phyloP scores from a whole-genome alignment of 1,140 invertebrate species.

The Camponotus vicinus region DNA sequence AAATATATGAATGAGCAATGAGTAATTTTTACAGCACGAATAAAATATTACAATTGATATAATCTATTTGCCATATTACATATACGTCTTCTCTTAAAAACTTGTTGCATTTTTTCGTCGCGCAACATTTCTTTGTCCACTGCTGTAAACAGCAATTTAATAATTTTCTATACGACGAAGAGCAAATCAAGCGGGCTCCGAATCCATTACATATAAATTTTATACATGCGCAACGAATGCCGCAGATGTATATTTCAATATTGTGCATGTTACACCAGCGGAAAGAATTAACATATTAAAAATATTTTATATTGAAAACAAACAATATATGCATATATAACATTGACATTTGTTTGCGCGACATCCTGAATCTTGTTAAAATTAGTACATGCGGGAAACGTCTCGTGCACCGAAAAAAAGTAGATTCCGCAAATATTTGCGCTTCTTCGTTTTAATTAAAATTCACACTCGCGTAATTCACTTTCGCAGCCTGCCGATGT shows the following conservation, averaged over 20 bases:
- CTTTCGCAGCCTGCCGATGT: conserved; percentile 63
- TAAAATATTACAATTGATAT: conserved; percentile 14
- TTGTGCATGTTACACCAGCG: background rate
- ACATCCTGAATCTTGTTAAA: conserved; percentile 49
- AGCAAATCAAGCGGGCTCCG: conserved; percentile 4
- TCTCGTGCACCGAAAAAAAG: conserved; percentile 5
- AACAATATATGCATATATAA: conserved; percentile 6
- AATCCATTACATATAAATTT: conserved; percentile 52
- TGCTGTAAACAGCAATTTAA: background rate
- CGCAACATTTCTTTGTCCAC: background rate
- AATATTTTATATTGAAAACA: conserved; percentile 41
- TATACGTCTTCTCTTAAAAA: background rate
- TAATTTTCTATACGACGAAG: conserved; percentile 42
- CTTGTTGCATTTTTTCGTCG: background rate
- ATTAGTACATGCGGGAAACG: conserved; percentile 27
- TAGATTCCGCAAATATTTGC: conserved; percentile 66
- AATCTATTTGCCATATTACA: background rate
- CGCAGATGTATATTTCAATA: background rate
- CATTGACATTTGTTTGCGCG: conserved; percentile 29
- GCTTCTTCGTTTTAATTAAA: conserved; percentile 73
- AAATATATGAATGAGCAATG: background rate
- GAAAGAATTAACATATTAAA: conserved; percentile 55
- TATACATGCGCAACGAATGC: background rate
- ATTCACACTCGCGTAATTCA: conserved; percentile 48
- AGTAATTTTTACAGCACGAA: background rate